Evolutionary conservation across 2,113 vertebrate species (phyloP).

Genomic region (Xyrauchen texanus): DNA sequence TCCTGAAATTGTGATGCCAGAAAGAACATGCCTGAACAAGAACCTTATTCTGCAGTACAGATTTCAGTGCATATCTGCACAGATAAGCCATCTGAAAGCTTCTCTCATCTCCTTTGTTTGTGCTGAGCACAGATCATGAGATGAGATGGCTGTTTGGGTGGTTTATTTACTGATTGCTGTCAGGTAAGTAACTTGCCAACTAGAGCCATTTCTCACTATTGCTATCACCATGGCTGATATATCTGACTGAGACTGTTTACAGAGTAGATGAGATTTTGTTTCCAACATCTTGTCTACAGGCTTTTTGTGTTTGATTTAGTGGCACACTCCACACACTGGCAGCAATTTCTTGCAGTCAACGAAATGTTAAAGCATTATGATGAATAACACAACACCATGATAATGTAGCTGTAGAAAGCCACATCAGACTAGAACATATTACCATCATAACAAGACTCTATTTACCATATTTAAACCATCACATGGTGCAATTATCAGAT

Average conservation of each 20-base stretch:
- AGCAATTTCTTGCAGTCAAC: not conserved
- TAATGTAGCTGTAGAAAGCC: not conserved
- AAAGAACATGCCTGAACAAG: not conserved
- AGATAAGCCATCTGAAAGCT: not conserved
- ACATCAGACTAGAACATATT: not conserved
- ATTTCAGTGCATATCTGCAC: slow-evolving; percentile 5
- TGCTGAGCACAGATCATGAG: not conserved
- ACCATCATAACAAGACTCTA: too few relatives aligned
- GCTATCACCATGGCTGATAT: not conserved
- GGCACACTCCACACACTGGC: not conserved
- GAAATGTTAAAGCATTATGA: not conserved
- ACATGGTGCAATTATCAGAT: too few relatives aligned
- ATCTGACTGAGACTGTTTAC: slow-evolving; percentile 20
- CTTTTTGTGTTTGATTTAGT: slow-evolving; percentile 37
- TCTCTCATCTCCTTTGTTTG: not conserved
- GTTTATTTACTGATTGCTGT: slow-evolving; percentile 17
- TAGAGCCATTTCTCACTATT: not conserved
- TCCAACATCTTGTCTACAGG: slow-evolving; percentile 14
- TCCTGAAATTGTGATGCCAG: not conserved
- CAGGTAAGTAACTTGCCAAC: not conserved
- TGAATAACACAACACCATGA: not conserved
- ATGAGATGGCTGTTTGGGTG: slow-evolving; percentile 4
- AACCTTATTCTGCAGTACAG: not conserved
- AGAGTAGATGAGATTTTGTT: not conserved
- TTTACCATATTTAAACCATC: too few relatives aligned